phyloP scores from a whole-genome alignment of 2,113 vertebrate species.

The Pithys albifrons region DNA sequence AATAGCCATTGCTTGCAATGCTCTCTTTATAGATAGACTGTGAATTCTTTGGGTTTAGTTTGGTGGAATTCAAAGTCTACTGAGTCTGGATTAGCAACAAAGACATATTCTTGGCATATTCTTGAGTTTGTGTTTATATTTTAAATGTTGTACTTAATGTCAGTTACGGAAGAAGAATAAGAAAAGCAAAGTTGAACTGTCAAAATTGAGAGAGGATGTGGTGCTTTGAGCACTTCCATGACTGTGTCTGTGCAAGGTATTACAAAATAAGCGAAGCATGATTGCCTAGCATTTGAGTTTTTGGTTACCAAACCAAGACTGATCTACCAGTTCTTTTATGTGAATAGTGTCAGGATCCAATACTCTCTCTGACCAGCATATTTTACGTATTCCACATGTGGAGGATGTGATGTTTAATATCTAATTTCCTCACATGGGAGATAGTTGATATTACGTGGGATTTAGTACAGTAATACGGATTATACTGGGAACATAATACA shows the following conservation, averaged over 20 bases:
- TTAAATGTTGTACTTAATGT: neutral
- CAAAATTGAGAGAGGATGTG: neutral
- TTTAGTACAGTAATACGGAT: neutral
- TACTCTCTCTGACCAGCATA: neutral
- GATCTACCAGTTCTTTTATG: neutral
- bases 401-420: neutral
- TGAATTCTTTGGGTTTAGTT: neutral
- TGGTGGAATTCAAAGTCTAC: neutral
- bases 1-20: neutral
- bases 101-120: neutral
- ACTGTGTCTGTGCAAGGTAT: neutral
- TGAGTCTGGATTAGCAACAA: neutral
- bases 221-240: neutral
- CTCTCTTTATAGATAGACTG: neutral
- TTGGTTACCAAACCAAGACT: neutral
- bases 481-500: neutral
- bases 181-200: neutral
- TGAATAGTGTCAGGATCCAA: fast-evolving
- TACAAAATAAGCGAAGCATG: neutral
- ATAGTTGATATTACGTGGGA: neutral
- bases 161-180: neutral
- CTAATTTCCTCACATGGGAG: neutral
- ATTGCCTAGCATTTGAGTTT: neutral
- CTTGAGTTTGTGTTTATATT: neutral
- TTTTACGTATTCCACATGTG: neutral